These are phyloP conservation scores for Caenorhabditis sp. DNA, from an alignment of 2,888 invertebrate species.

Conservation along the genomic window DNA sequence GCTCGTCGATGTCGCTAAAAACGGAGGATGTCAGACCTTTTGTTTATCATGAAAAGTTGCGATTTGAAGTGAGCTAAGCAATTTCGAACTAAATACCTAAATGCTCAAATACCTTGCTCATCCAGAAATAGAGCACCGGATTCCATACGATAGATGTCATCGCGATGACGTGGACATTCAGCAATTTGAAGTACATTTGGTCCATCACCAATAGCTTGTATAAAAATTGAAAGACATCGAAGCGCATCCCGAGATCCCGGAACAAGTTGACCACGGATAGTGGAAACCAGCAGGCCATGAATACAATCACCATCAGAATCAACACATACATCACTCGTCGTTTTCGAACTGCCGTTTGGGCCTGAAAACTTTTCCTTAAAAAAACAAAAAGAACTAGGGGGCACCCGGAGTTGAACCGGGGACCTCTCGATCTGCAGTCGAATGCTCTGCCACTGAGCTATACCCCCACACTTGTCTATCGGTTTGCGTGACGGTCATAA, in stretches of 20 bases:
- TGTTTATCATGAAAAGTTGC: too few species aligned
- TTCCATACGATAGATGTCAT: conserved; percentile 83
- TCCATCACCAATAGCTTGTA: conserved; percentile 63
- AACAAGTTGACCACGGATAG: conserved; percentile 81
- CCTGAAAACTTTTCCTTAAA: conserved; percentile 47
- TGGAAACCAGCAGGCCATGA: conserved; percentile 82
- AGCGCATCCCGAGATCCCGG: conserved; percentile 75
- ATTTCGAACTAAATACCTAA: conserved; percentile 37
- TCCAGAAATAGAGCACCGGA: conserved; percentile 83
- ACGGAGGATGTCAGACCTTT: background rate
- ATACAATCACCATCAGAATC: conserved; percentile 82
- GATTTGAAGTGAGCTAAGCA: background rate
- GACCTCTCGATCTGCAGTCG: conserved; percentile 83
- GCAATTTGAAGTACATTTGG: conserved; percentile 81
- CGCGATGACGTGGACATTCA: conserved; percentile 81
- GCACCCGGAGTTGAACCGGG: conserved; percentile 81
- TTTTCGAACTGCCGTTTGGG: conserved; percentile 75
- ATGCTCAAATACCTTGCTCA: conserved; percentile 78
- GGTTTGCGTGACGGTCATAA: conserved; percentile 1
- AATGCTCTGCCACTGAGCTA: conserved; percentile 83
- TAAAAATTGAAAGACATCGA: conserved; percentile 49
- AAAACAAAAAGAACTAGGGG: conserved; percentile 70
- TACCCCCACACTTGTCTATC: conserved; percentile 71
- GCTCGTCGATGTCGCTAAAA: conserved; percentile 81
- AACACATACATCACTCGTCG: conserved; percentile 81